phyloP scores from a whole-genome alignment of 2,888 invertebrate species.

The Cataglyphis cursor region DNA sequence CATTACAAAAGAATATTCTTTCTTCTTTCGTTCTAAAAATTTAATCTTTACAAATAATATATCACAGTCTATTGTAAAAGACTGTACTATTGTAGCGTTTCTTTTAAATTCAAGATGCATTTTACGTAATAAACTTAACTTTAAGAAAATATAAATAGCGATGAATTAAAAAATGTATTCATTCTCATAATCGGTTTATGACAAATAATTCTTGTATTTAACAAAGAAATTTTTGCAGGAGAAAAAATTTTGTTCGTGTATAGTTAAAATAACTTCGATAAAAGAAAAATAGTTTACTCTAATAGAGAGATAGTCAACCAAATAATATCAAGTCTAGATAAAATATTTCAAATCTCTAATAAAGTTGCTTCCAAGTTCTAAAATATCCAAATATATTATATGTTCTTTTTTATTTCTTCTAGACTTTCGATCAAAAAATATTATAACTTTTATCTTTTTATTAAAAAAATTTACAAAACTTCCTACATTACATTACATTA shows the following conservation, averaged over 20 bases:
- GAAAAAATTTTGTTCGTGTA: not conserved
- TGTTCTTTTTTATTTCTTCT: not conserved
- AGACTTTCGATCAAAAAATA: not conserved
- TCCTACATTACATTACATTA: not conserved
- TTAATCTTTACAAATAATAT: not conserved
- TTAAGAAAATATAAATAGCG: not conserved
- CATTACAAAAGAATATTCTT: not conserved
- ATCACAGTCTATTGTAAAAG: not conserved
- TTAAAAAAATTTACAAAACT: not conserved
- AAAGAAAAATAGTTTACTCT: not conserved
- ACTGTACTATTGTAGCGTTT: too few relatives aligned
- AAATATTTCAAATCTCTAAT: not conserved
- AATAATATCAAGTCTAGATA: not conserved
- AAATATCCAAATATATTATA: not conserved
- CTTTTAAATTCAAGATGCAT: not conserved
- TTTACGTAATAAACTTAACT: not conserved
- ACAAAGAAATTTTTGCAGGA: not conserved
- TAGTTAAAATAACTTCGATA: not conserved
- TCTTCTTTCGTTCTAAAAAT: not conserved
- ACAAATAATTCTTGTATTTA: slow-evolving; percentile 5
- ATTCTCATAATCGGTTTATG: not conserved
- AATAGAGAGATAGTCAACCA: not conserved
- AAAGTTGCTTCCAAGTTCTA: not conserved
- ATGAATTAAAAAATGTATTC: not conserved
- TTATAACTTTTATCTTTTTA: not conserved